Base-by-base conservation (phyloP, 2,888 invertebrate genomes). In the Lampropteryx suffumata region DNA sequence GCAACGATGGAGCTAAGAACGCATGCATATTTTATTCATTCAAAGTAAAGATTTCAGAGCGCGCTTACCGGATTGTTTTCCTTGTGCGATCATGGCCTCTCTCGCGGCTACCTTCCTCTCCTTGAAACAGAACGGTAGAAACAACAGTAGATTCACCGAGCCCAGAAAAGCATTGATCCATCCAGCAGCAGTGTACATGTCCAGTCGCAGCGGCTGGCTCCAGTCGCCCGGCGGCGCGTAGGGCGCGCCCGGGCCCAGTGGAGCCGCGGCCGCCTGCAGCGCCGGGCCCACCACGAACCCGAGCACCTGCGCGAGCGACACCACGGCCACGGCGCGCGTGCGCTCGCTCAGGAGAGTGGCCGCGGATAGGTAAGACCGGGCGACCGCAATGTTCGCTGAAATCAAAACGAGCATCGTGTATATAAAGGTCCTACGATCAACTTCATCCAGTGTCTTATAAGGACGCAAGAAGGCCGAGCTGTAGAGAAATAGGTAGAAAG, bases 271-370 rank as follows among this genome's bases (percentile, higher is more conserved):
- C 1, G 96, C 94, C 86, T 97, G 97, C 50, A 97, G 83, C 32
- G 94, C 95, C 4, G 97, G 97, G 0, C 97, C 97, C 59, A 97
- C 93, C 48, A 96, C 94, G 81, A 97, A 97, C 36, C 97, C 97
- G 54, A 97, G 84, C 28, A 96, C 95, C 89, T 97, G 97, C 29
- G 96, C 96, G 57, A 97, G 86, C 0, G 96, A 96, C 39, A 96
- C 94, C 91, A 94, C 94, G 0, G 96, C 95, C 37, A 97, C 95
- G 1, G 96, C 96, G 55, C 94, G 92, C 1, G 97, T 97, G 50
- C 97, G 92, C 84, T 97, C 97, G 36, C 91, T 84, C 28, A 95
- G 79, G 62, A 93, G 92, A n/a, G 97, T 97, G 5, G 97, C 96
- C 28, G 96, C 94, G 21, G 97, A 96, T 53, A 97, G 82, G 84